Percentiles rank a stretch among this genome's conserved stretches.
Evolutionary conservation across 2,888 invertebrate genomes (phyloP).

Genomic region (Lucinisca nassula): DNA sequence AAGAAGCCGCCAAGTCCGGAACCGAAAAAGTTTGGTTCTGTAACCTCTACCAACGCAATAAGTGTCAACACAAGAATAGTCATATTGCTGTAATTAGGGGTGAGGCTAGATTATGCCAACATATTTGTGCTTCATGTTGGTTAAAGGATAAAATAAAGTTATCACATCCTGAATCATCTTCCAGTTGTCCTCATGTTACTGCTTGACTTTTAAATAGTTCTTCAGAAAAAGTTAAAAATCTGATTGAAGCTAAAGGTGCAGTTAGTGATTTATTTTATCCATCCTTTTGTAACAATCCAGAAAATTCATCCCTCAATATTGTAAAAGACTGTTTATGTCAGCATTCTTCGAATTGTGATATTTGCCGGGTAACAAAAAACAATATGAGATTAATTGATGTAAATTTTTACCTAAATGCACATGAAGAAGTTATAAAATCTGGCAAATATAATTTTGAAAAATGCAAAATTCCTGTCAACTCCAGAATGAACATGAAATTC

Average conservation of each 20-base stretch:
- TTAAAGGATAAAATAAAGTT: not conserved
- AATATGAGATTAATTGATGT: not conserved
- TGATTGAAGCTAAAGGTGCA: not conserved
- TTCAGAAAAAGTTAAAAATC: not conserved
- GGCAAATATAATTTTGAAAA: not conserved
- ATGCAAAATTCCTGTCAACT: not conserved
- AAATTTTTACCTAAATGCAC: not conserved
- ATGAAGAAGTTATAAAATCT: not conserved
- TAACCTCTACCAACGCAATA: not conserved
- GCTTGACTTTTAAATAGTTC: not conserved
- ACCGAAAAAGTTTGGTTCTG: conserved; percentile 9
- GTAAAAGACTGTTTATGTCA: not conserved
- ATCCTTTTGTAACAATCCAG: not conserved
- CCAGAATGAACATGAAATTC: not conserved
- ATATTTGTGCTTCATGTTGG: not conserved
- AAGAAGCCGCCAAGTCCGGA: not conserved
- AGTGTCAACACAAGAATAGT: not conserved
- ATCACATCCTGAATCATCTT: not conserved
- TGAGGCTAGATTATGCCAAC: not conserved
- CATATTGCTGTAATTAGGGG: not conserved
- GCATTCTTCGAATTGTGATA: not conserved
- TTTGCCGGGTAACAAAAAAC: not conserved
- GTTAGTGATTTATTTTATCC: not conserved
- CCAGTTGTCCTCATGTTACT: not conserved
- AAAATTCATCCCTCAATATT: not conserved